Conservation (phyloP, 2,797 vertebrate species). For the Onychomys torridus region DNA sequence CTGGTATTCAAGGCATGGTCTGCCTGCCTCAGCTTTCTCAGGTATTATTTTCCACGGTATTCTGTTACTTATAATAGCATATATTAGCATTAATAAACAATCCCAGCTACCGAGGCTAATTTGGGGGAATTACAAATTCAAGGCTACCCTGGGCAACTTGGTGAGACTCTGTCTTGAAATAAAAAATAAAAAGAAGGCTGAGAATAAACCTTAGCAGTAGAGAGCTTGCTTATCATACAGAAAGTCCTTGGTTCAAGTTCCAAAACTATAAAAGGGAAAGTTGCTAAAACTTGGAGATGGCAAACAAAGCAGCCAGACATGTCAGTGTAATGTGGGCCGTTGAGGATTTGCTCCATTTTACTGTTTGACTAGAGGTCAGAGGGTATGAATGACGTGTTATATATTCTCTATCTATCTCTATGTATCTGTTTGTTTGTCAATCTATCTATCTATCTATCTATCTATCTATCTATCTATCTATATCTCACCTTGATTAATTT, state of each 20-base stretch:
- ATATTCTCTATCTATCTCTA: neutral
- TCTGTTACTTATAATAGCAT: neutral
- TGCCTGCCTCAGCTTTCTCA: neutral
- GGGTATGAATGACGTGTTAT: neutral
- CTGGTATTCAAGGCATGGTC: neutral
- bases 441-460: too few species aligned
- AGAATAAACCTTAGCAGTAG: neutral
- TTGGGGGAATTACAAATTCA: neutral
- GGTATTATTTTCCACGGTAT: neutral
- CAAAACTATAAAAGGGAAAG: neutral
- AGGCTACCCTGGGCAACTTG: neutral
- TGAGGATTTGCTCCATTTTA: neutral
- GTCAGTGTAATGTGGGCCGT: neutral
- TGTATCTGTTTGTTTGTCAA: too few species aligned
- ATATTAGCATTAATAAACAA: neutral
- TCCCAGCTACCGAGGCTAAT: neutral
- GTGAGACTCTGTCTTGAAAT: neutral
- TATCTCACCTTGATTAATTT: neutral
- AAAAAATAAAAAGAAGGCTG: neutral
- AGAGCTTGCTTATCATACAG: neutral
- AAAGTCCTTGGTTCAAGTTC: neutral
- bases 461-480: too few species aligned
- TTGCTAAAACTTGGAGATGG: neutral
- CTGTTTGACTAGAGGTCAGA: constrained; percentile 1
- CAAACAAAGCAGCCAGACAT: neutral